Evolutionary conservation across 2,113 vertebrate genomes (phyloP).

Genomic region (Semnornis frantzii): DNA sequence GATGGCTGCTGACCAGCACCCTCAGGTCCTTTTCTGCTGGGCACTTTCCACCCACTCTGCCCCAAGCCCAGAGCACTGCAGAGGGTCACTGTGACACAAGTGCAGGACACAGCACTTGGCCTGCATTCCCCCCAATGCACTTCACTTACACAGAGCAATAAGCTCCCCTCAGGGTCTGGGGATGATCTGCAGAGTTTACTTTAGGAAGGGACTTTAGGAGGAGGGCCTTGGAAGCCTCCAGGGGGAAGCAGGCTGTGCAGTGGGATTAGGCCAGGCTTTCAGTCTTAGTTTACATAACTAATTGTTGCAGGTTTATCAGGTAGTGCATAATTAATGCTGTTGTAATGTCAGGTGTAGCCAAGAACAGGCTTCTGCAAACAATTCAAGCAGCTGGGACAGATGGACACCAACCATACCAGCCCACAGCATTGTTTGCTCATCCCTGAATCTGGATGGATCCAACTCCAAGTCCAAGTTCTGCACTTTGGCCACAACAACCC

Average conservation of each 20-base stretch:
- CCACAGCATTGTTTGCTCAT: rapidly evolving
- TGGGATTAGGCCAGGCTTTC: neutral
- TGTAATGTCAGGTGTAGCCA: slow-evolving; percentile 23
- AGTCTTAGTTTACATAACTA: neutral
- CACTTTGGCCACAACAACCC: too few relatives aligned
- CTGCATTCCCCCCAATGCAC: too few relatives aligned
- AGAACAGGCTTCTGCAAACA: slow-evolving; percentile 44
- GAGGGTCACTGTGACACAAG: too few relatives aligned
- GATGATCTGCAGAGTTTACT: too few relatives aligned
- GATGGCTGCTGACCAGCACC: too few relatives aligned
- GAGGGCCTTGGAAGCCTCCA: neutral
- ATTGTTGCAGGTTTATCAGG: slow-evolving; percentile 36
- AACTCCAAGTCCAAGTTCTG: too few relatives aligned
- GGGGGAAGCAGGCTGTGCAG: neutral
- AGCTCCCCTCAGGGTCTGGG: neutral
- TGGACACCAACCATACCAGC: neutral
- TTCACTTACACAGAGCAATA: too few relatives aligned
- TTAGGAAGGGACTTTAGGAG: neutral
- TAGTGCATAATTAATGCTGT: neutral
- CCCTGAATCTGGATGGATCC: neutral
- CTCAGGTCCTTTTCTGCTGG: too few relatives aligned
- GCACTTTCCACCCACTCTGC: too few relatives aligned
- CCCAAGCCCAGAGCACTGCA: too few relatives aligned
- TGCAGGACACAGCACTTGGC: too few relatives aligned
- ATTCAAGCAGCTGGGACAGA: neutral